Evolutionary conservation across 2,797 vertebrate genomes (phyloP), one percentile per base, ranked within the genome.

Genomic region (Glossophaga mutica): DNA sequence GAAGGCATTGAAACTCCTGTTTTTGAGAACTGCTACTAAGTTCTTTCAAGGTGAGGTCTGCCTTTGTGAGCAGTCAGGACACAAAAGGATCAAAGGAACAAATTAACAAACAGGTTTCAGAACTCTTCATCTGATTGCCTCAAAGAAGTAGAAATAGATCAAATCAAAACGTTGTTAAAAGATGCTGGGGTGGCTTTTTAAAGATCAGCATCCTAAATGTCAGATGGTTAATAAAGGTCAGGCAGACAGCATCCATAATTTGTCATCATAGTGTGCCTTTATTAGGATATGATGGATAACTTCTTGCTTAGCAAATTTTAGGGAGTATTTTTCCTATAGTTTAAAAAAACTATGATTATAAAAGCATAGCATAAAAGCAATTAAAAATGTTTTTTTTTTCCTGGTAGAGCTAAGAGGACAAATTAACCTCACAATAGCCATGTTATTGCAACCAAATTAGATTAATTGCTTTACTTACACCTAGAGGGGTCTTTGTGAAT

Each of bases 141-240:
- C 71, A 87, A 91, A 95, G 16, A 15, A 82, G 86, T 90, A 70
- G 96, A 97, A 95, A 84, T 34, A 96, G 79, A 97, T 92, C 39
- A 97, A 96, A 97, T 34, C 26, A 74, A 83, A 90, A 6, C n/a
- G 74, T 86, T 93, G 93, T 94, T 14, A 21, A 65, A 57, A 95
- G 78, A 93, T 92, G 91, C 68, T n/a, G 55, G 90, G 26, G 32
- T 89, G 11, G 11, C 74, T 96, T 94, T 97, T 87, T 89, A 95
- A 73, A 88, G 94, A 97, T 88, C 22, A 91, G 9, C 34, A n/a
- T 82, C 92, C 55, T 86, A 95, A 92, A 57, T 85, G 87, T 29
- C 86, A 96, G 86, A 55, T 96, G 96, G 93, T 87, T 95, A 94
- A 95, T 92, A 95, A 67, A 97, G 92, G 89, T 52, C 84, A 96